phyloP scores from a whole-genome alignment of 1,140 invertebrate species.

The Aphelinus atriplicis region DNA sequence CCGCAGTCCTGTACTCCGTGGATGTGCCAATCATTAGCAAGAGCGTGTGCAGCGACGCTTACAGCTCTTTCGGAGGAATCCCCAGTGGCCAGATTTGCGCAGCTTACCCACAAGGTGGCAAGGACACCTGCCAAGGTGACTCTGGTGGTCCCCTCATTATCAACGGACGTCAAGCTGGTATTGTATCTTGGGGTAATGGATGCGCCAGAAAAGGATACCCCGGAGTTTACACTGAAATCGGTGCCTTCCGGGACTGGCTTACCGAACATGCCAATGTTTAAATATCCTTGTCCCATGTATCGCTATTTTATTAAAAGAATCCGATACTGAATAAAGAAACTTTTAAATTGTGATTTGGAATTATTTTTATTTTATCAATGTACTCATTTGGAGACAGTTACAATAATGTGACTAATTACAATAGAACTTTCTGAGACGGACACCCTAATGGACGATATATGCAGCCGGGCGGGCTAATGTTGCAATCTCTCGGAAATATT shows the following conservation, averaged over 20 bases:
- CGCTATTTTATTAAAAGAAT: too few species aligned
- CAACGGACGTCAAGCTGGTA: conserved; percentile 67
- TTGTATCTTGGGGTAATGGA: conserved; percentile 78
- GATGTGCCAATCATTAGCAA: conserved; percentile 39
- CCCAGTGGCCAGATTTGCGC: conserved; percentile 33
- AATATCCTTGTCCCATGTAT: neutral
- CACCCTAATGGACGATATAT: too few species aligned
- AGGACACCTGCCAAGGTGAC: conserved; percentile 74
- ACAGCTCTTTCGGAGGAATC: conserved; percentile 29
- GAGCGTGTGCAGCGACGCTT: conserved; percentile 25
- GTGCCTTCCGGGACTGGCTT: conserved; percentile 55
- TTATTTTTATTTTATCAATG: too few species aligned
- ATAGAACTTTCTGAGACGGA: too few species aligned
- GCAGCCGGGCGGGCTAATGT: too few species aligned
- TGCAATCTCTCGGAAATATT: too few species aligned
- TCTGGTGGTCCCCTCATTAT: conserved; percentile 73
- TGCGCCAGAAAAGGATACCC: conserved; percentile 69
- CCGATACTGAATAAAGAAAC: too few species aligned
- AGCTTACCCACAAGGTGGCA: conserved; percentile 42
- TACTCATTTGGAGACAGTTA: too few species aligned
- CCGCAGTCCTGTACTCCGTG: conserved; percentile 22
- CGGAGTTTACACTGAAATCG: conserved; percentile 72
- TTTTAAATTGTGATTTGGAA: too few species aligned
- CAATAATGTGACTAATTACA: too few species aligned
- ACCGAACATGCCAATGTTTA: conserved; percentile 7